Conservation (phyloP, 1,140 invertebrate genomes). For the Lithobius niger region DNA sequence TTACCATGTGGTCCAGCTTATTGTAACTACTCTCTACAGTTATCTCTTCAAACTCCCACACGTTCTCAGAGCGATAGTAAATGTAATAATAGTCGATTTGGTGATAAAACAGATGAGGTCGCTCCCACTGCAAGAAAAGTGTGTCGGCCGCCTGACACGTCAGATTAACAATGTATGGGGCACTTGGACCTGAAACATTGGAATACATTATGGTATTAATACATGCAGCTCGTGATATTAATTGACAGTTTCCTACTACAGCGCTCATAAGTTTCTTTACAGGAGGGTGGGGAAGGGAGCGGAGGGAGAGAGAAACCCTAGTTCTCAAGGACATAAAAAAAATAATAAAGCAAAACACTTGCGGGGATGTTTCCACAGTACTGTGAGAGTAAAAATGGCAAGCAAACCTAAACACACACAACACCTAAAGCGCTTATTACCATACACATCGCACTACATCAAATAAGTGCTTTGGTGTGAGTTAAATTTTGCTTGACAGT, state of each 20-base stretch:
- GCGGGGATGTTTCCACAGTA: no score
- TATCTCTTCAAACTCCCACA: slow-evolving; percentile 45
- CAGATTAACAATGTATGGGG: slow-evolving; percentile 63
- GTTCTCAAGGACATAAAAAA: no score
- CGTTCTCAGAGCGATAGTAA: slow-evolving; percentile 44
- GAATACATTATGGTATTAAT: not conserved
- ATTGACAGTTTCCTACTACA: not conserved
- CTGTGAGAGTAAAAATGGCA: no score
- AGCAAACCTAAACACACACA: no score
- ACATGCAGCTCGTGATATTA: not conserved
- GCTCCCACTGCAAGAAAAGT: slow-evolving; percentile 63
- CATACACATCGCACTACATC: no score
- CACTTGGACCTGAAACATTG: slow-evolving; percentile 41
- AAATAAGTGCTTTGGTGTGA: no score
- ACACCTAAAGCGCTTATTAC: no score
- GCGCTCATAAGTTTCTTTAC: no score
- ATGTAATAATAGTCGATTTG: slow-evolving; percentile 63
- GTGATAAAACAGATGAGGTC: slow-evolving; percentile 38
- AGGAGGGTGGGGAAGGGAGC: no score
- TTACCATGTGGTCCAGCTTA: slow-evolving; percentile 45
- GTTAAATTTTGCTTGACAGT: no score
- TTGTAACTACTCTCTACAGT: slow-evolving; percentile 42
- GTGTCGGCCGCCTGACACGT: slow-evolving; percentile 62
- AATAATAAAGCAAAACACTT: no score
- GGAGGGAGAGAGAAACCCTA: no score